phyloP scores from a whole-genome alignment of 2,888 invertebrate genomes.

The Chironomus riparius region DNA sequence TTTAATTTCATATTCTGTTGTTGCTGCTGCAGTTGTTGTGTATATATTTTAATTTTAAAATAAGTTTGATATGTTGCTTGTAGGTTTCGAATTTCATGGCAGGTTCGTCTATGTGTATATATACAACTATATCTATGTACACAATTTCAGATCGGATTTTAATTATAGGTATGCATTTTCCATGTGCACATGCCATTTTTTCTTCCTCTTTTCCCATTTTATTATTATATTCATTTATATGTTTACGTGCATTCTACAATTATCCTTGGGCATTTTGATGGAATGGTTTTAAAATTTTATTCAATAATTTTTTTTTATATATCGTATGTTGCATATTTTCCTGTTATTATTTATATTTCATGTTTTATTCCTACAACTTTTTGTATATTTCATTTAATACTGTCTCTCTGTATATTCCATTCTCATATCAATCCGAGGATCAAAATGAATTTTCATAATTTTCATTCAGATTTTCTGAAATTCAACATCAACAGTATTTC shows the following conservation, averaged over 20 bases:
- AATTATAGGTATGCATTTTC: constrained; percentile 15
- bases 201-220: not conserved
- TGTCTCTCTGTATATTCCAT: too few relatives aligned
- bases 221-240: not conserved
- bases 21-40: too few relatives aligned
- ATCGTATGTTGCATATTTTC: not conserved
- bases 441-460: too few relatives aligned
- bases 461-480: too few relatives aligned
- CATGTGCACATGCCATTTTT: not conserved
- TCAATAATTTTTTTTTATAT: not conserved
- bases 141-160: constrained; percentile 14
- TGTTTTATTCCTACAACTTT: too few relatives aligned
- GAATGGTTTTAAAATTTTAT: constrained; percentile 8
- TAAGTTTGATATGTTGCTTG: not conserved
- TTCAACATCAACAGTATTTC: too few relatives aligned
- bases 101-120: not conserved
- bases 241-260: not conserved
- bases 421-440: too few relatives aligned
- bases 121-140: not conserved
- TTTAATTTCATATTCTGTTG: too few relatives aligned
- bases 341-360: not conserved
- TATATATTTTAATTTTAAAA: too few relatives aligned
- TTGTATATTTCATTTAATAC: too few relatives aligned
- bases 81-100: not conserved
- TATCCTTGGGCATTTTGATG: constrained; percentile 12